Evolutionary conservation across 2,113 vertebrate species (phyloP), one percentile per base, ranked within the genome.

Genomic region (Isurus oxyrinchus): DNA sequence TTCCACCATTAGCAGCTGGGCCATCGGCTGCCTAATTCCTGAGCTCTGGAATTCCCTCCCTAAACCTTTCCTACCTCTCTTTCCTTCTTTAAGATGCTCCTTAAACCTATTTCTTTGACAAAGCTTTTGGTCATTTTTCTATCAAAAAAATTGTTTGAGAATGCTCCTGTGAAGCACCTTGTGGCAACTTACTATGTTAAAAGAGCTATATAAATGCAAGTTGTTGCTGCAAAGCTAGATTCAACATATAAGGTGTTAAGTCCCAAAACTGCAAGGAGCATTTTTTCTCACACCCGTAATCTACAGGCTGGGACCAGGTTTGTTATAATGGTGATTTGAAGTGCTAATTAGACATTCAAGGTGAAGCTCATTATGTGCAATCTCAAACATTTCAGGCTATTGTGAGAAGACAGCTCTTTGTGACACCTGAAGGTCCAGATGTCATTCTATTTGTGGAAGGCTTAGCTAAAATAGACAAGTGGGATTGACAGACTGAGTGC

Each of bases 321-420:
- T 23, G 87, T 57, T 90, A 31, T 10, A 93, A 93, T 93, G 88
- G 31, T 61, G 57, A 59, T 84, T 84, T 59, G 55, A 91, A 91
- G 88, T 91, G 88, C 88, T 91, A 91, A 91, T 91, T 91, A 91
- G 55, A n/a, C 55, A 91, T 61, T 61, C 88, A 61, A 59, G 88
- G 55, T 35, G 31, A 91, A 31, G 31, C 13, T 91, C 35, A 90
- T 90, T 90, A 91, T n/a, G 31, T 61, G 13, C 57, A 91, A 91
- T 91, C 31, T 91, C 57, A 61, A 91, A 59, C 88, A n/a, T 93
- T 93, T 93, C 55, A 61, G 31, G 5, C 88, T 61, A 35, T 61
- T 61, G 31, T n/a, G 55, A n/a, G 88, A 59, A 59, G 88, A 16
- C 27, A 57, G 55, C 31, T 93, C 57, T 59, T 93, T 93, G 55